These are phyloP conservation scores for Echiichthys vipera DNA, from an alignment of 2,797 vertebrate genomes.

Conservation along the genomic window DNA sequence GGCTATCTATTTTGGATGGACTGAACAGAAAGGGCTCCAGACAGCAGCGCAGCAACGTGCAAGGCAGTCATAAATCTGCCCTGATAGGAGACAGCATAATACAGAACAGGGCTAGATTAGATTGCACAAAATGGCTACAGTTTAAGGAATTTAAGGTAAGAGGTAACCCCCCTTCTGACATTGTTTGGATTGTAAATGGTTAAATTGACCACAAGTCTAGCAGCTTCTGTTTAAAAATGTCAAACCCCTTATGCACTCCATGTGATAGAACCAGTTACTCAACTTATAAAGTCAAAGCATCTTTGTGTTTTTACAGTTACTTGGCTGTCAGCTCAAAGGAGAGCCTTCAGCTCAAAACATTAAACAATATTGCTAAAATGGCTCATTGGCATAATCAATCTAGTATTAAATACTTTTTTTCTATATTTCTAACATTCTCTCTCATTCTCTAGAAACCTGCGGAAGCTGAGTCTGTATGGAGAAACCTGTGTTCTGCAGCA, in stretches of 20 bases:
- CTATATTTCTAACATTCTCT: not conserved
- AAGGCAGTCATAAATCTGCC: slow-evolving; percentile 13
- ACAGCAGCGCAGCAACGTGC: slow-evolving; percentile 11
- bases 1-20: slow-evolving; percentile 36
- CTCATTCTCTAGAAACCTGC: slow-evolving; percentile 89
- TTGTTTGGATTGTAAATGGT: not conserved
- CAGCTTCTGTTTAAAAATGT: not conserved
- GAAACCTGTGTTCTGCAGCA: slow-evolving; percentile 95
- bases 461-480: slow-evolving; percentile 95
- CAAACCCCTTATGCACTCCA: not conserved
- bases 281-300: no score
- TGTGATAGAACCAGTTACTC: slow-evolving; percentile 11
- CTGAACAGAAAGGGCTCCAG: slow-evolving; percentile 6
- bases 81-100: not conserved
- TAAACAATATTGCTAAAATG: not conserved
- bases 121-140: not conserved
- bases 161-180: not conserved
- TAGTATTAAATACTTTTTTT: not conserved
- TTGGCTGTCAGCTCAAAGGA: not conserved
- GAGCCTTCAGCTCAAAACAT: not conserved
- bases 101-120: not conserved
- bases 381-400: not conserved
- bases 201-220: not conserved
- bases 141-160: slow-evolving; percentile 14
- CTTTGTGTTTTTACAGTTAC: not conserved